A percentile compares a stretch with the other conserved stretches of the same genome.
Evolutionary conservation across 2,113 vertebrate genomes (phyloP).

Genomic region (Corythornis vintsioides): DNA sequence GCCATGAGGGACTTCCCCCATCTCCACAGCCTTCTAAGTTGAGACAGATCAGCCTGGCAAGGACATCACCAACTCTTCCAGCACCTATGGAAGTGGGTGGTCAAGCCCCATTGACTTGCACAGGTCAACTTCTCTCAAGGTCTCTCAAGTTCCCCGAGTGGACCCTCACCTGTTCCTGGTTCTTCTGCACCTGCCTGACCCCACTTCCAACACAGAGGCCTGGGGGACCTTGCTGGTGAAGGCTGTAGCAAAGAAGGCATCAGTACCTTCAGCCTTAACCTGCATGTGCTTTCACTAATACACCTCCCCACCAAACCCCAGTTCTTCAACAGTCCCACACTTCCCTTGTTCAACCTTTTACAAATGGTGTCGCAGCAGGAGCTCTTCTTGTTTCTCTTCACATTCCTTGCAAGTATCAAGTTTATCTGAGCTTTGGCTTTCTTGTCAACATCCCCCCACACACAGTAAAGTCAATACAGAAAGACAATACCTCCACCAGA

Average conservation of each 20-base stretch:
- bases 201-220: neutral
- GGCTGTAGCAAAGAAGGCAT: neutral
- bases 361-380: neutral
- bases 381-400: neutral
- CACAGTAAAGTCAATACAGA: neutral
- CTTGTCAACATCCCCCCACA: neutral
- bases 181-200: neutral
- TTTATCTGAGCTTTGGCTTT: neutral
- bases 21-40: neutral
- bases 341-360: neutral
- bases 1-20: neutral
- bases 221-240: neutral
- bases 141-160: neutral
- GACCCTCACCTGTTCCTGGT: neutral
- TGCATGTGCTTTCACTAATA: neutral
- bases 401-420: neutral
- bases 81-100: neutral
- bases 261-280: neutral
- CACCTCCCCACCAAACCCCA: neutral
- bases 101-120: neutral
- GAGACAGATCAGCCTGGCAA: neutral
- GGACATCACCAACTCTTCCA: neutral
- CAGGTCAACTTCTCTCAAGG: rapidly evolving
- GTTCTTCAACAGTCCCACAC: neutral
- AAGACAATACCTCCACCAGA: rapidly evolving